Conservation (phyloP, 2,797 vertebrate genomes). For the Acipenser oxyrinchus region DNA sequence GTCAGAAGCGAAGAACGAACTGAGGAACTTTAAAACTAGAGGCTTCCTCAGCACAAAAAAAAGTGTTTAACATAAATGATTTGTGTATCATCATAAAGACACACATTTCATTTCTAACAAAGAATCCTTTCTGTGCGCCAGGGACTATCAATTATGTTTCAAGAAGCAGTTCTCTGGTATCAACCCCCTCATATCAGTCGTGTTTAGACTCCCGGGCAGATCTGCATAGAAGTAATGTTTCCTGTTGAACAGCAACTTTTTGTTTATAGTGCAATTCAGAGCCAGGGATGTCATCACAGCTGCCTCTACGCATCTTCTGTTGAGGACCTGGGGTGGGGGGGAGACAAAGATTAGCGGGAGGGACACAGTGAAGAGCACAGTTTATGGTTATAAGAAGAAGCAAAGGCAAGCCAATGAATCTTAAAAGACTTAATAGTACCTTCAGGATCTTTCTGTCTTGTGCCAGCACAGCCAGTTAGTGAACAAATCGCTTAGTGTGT, state of each 20-base stretch:
- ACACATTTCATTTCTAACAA: too few species aligned
- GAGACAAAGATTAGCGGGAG: neutral
- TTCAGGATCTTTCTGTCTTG: neutral
- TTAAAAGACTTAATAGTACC: neutral
- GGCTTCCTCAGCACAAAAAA: too few species aligned
- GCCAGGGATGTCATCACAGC: conserved; percentile 89
- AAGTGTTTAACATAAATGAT: too few species aligned
- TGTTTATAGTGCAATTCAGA: conserved; percentile 87
- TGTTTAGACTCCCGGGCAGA: conserved; percentile 79
- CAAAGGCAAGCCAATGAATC: neutral
- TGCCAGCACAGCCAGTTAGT: neutral
- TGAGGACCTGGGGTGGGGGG: conserved; percentile 74
- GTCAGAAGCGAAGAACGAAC: too few species aligned
- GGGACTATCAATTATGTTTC: too few species aligned
- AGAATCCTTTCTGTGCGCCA: too few species aligned
- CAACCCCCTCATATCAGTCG: too few species aligned
- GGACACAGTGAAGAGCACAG: neutral
- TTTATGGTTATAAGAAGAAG: neutral
- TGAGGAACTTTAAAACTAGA: too few species aligned
- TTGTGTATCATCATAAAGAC: too few species aligned
- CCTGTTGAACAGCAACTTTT: conserved; percentile 90
- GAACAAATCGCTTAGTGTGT: neutral
- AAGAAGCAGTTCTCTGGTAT: too few species aligned
- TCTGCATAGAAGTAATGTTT: conserved; percentile 98
- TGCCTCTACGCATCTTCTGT: conserved; percentile 89